Conservation (phyloP, 2,113 vertebrate genomes). For the Theristicus caerulescens region DNA sequence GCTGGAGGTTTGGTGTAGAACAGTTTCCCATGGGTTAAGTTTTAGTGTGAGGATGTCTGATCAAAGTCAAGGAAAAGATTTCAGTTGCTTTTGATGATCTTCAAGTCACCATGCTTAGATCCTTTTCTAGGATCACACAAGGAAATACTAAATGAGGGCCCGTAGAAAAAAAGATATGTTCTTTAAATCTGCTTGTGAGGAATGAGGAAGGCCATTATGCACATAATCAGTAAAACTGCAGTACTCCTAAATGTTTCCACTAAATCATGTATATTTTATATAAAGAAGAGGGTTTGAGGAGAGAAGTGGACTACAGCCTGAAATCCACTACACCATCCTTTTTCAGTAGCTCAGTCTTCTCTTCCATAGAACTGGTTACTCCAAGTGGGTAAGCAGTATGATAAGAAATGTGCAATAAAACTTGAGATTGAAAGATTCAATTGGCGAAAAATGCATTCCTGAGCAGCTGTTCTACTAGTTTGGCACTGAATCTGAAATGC, state of each 20-base stretch:
- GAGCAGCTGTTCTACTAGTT: neutral
- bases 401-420: neutral
- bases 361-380: neutral
- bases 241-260: neutral
- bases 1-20: neutral
- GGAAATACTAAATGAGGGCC: neutral
- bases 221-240: neutral
- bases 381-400: neutral
- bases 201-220: neutral
- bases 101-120: neutral
- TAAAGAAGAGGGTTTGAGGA: neutral
- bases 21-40: neutral
- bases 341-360: neutral
- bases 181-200: neutral
- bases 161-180: accelerated
- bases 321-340: neutral
- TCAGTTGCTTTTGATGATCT: neutral
- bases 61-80: neutral
- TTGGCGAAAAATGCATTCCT: neutral
- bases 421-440: neutral
- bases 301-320: neutral
- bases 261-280: neutral
- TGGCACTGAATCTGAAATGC: neutral
- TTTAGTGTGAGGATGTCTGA: neutral
- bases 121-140: neutral